Percentiles rank a stretch among this genome's conserved stretches.
phyloP scores from a whole-genome alignment of 2,888 invertebrate genomes.

The Salpingus planirostris region DNA sequence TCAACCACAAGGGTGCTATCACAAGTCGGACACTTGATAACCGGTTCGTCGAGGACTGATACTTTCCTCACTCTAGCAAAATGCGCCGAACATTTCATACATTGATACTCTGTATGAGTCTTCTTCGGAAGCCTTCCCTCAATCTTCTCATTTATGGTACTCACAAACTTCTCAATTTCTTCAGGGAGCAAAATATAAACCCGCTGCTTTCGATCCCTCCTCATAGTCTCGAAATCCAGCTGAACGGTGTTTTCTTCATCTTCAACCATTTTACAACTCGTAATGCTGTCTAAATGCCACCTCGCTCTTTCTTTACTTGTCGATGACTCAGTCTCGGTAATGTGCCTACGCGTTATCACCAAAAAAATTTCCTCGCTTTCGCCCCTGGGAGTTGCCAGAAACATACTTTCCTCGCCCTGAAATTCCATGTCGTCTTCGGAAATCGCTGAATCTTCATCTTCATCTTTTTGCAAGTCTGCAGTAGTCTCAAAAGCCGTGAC shows the following conservation, averaged over 20 bases:
- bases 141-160: slow-evolving; percentile 26
- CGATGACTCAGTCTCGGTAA: slow-evolving; percentile 35
- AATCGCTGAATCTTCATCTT: slow-evolving; percentile 16
- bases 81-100: slow-evolving; percentile 54
- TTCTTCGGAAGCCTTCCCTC: slow-evolving; percentile 31
- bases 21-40: slow-evolving; percentile 49
- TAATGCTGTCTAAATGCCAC: slow-evolving; percentile 47
- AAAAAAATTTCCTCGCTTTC: slow-evolving; percentile 35
- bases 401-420: slow-evolving; percentile 37
- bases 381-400: slow-evolving; percentile 34
- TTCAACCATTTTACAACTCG: slow-evolving; percentile 42
- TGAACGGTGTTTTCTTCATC: slow-evolving; percentile 39
- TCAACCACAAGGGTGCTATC: slow-evolving; percentile 50
- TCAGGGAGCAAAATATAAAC: slow-evolving; percentile 46
- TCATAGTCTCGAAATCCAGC: slow-evolving; percentile 54
- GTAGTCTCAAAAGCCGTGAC: slow-evolving; percentile 5
- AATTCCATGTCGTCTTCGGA: slow-evolving; percentile 28
- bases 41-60: slow-evolving; percentile 17
- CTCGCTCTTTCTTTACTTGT: slow-evolving; percentile 31
- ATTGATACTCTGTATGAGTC: slow-evolving; percentile 46
- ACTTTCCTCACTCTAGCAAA: slow-evolving; percentile 46
- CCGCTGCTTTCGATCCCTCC: slow-evolving; percentile 48
- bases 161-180: slow-evolving; percentile 42
- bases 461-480: background rate
- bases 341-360: slow-evolving; percentile 33